Base-by-base conservation (phyloP, 1,140 invertebrate species). In the Drepana arcuata region DNA sequence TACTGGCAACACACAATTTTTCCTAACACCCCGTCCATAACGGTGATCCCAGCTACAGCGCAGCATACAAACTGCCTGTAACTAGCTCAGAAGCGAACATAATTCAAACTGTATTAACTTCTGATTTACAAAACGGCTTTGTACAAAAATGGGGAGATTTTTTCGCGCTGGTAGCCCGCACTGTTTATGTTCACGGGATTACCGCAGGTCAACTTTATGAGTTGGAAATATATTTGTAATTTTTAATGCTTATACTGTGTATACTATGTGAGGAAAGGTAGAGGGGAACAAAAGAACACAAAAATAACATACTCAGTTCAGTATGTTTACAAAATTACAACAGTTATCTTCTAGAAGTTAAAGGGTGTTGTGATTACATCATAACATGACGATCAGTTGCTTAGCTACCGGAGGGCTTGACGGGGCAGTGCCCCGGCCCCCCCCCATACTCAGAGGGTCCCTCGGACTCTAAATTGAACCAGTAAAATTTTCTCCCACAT, bases 101-200 rank as follows among this genome's bases (percentile, higher is more conserved):
- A 60, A 49, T 54, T 64, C 56, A 64, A 57, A 48, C 26, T 43
- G 59, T 47, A 60, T 60, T 64, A 53, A 64, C 37, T 14, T 14
- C 46, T 64, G 60, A 64, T 64, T 64, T 64, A 64, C 58, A 64
- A 64, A 64, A 54, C 43, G 48, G 57, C 39, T 43, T 38, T 34
- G 16, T 26, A 9, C 14, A 23, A 32, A 26, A 15, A 13, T 24
- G 5, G 14, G 16, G 25, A 23, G 36, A 45, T 41, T 37, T 34
- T 24, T 28, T 11, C 30, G 40, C 14, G 26, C 26, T 34, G 29
- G 38, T 21, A 26, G 21, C 28, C 6, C 21, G 18, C 18, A 29
- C 10, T 36, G 35, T 41, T 42, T 42, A 42, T 36, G 40, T 34
- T 41, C 23, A 26, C 10, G 24, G 24, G 24, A 26, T 26, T 26